phyloP scores from a whole-genome alignment of 2,888 invertebrate genomes.

The Chloromyia formosa region DNA sequence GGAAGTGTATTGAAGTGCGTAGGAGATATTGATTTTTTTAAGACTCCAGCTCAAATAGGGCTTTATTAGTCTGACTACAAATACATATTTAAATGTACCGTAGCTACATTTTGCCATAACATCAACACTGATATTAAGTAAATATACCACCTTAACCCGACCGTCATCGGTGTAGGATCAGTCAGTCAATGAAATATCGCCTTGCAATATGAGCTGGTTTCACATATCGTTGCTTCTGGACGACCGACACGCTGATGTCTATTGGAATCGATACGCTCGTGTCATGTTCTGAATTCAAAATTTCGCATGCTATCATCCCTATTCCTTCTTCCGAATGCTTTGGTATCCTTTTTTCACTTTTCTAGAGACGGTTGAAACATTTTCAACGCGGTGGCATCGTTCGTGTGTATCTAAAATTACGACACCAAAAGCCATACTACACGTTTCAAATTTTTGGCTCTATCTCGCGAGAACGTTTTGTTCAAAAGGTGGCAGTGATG shows the following conservation, averaged over 20 bases:
- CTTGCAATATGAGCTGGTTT: not conserved
- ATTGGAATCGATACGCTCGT: conserved; percentile 45
- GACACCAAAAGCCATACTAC: not conserved
- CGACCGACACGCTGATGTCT: conserved; percentile 19
- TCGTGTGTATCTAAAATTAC: not conserved
- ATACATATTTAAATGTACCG: too few species aligned
- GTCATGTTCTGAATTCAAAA: conserved; percentile 47
- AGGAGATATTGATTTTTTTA: too few species aligned
- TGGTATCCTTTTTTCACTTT: conserved; percentile 23
- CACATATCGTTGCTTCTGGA: not conserved
- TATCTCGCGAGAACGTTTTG: not conserved
- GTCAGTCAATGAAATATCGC: conserved; percentile 35
- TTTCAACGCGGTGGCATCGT: not conserved
- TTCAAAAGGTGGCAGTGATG: conserved; percentile 2
- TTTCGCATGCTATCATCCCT: conserved; percentile 33
- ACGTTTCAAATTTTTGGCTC: not conserved
- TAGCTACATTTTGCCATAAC: too few species aligned
- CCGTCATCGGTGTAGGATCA: too few species aligned
- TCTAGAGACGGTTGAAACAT: not conserved
- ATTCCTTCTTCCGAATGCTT: conserved; percentile 30
- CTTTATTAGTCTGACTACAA: too few species aligned
- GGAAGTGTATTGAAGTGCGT: too few species aligned
- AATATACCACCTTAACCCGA: too few species aligned
- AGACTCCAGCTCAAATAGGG: too few species aligned
- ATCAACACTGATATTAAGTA: too few species aligned